Conservation (phyloP, 1,140 invertebrate species). For the Drosophila kohkoa region DNA sequence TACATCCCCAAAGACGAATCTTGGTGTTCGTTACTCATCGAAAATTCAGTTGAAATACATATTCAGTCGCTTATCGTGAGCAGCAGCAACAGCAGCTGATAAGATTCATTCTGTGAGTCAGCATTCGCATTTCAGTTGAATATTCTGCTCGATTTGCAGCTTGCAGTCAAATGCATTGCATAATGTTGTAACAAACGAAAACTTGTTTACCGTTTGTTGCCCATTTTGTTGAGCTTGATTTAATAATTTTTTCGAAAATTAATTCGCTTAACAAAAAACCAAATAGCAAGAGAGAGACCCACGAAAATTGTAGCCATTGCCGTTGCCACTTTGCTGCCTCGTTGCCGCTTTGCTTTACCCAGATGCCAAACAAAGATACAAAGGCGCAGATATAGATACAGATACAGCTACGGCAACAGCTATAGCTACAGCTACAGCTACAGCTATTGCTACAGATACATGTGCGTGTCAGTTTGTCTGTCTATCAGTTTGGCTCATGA, state of each 20-base stretch:
- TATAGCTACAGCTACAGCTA: constrained; percentile 27
- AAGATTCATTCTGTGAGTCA: constrained; percentile 44
- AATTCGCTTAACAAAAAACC: constrained; percentile 47
- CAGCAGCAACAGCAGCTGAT: constrained; percentile 32
- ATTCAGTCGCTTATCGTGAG: constrained; percentile 36
- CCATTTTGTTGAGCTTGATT: constrained; percentile 52
- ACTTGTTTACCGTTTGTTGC: constrained; percentile 49
- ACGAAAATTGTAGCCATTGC: constrained; percentile 36
- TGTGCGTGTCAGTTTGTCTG: constrained; percentile 32
- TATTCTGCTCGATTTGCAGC: constrained; percentile 31
- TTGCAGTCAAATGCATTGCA: constrained; percentile 34
- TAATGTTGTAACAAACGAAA: constrained; percentile 46
- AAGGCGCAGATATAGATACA: constrained; percentile 38
- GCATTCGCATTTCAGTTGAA: constrained; percentile 9
- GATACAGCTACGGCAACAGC: constrained; percentile 27
- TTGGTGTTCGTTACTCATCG: constrained; percentile 28
- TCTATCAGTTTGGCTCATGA: constrained; percentile 29
- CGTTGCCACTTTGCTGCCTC: constrained; percentile 28
- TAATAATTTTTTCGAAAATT: constrained; percentile 55
- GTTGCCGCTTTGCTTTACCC: constrained; percentile 24
- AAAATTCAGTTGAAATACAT: constrained; percentile 35
- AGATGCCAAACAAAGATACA: constrained; percentile 47
- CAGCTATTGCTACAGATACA: constrained; percentile 25
- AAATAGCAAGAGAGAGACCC: constrained; percentile 33
- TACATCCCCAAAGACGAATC: not conserved